These are phyloP conservation scores for Dendrolimus kikuchii DNA, from an alignment of 1,140 invertebrate genomes.

Conservation along the genomic window DNA sequence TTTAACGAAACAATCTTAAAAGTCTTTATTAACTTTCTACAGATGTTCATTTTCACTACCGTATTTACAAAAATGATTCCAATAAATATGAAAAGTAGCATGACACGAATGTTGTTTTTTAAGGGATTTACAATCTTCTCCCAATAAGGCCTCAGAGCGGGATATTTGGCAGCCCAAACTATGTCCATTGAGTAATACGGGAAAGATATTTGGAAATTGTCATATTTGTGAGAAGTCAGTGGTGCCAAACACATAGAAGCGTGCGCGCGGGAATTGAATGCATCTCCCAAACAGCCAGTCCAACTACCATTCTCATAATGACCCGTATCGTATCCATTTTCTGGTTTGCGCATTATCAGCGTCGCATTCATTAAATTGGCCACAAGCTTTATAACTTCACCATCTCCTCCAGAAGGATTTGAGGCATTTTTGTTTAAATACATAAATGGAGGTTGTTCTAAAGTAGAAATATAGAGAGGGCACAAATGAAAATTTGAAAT, in stretches of 20 bases:
- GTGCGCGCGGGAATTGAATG: constrained; percentile 31
- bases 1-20: constrained; percentile 25
- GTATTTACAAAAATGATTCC: constrained; percentile 24
- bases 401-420: constrained; percentile 28
- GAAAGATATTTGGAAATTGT: constrained; percentile 45
- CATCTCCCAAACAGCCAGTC: constrained; percentile 46
- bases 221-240: constrained; percentile 30
- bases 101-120: constrained; percentile 22
- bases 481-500: constrained; percentile 35
- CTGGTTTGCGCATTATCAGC: constrained; percentile 21
- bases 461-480: constrained; percentile 34
- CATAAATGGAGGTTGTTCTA: constrained; percentile 48
- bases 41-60: constrained; percentile 21
- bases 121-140: constrained; percentile 45
- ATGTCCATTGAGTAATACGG: constrained; percentile 46
- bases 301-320: constrained; percentile 35
- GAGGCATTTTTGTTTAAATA: constrained; percentile 25
- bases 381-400: constrained; percentile 32
- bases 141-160: constrained; percentile 28
- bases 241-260: constrained; percentile 36
- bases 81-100: constrained; percentile 32
- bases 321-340: constrained; percentile 24
- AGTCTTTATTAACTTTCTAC: constrained; percentile 20
- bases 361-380: constrained; percentile 35
- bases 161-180: constrained; percentile 37